These are phyloP conservation scores for Glyphotaelius pellucidus DNA, from an alignment of 2,888 invertebrate genomes.

Conservation along the genomic window DNA sequence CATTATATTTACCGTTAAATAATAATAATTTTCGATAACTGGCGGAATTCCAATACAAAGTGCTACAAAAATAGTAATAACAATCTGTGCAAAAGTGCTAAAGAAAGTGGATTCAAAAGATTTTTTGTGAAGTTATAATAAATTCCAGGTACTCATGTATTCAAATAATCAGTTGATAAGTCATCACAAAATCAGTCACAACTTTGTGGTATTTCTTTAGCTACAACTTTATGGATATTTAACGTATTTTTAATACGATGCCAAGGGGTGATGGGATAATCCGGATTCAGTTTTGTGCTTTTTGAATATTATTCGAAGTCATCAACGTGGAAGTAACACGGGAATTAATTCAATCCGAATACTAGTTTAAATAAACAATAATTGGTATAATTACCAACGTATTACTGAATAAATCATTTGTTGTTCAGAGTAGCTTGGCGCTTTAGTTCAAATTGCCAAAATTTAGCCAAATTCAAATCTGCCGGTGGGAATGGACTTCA, in stretches of 20 bases:
- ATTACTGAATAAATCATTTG: no score
- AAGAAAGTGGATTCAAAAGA: background rate
- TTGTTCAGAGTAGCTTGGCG: no score
- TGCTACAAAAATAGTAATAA: background rate
- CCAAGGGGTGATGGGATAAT: background rate
- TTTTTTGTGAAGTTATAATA: background rate
- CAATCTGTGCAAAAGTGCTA: background rate
- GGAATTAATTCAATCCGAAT: no score
- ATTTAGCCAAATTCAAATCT: no score
- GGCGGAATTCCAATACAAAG: background rate
- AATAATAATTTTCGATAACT: background rate
- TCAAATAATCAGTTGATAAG: background rate
- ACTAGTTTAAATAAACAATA: no score
- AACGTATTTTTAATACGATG: background rate
- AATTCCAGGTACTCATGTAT: background rate
- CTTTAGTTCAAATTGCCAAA: no score
- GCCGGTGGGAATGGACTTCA: no score
- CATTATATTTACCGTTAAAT: background rate
- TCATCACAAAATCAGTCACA: background rate
- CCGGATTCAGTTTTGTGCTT: no score
- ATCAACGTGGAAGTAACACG: no score
- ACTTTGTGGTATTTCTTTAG: background rate
- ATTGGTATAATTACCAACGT: no score
- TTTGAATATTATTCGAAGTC: no score
- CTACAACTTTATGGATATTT: background rate